A percentile compares a stretch with the other conserved stretches of the same genome.
Conservation (phyloP, 2,888 invertebrate genomes). For the Thyatira batis region DNA sequence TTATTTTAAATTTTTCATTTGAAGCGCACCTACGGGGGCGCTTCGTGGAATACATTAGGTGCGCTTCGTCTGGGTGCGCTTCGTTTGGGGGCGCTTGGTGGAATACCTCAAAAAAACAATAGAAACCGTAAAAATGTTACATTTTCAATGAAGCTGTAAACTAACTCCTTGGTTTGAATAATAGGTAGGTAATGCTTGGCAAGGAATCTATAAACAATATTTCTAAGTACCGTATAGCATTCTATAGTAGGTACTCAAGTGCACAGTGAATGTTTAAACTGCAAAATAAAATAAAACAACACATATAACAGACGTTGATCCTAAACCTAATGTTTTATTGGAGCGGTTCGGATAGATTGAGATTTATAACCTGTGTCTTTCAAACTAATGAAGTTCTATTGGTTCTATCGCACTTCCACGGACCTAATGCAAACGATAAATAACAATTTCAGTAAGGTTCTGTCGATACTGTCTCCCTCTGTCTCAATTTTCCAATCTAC, state of each 20-base stretch:
- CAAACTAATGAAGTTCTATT: conserved; percentile 57
- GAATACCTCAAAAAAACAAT: background rate
- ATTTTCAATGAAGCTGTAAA: background rate
- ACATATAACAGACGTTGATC: conserved; percentile 27
- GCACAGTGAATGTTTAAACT: conserved; percentile 9
- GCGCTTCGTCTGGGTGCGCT: no score
- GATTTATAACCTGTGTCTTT: conserved; percentile 51
- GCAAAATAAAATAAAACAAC: conserved; percentile 22
- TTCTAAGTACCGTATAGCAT: background rate
- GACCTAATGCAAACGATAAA: conserved; percentile 48
- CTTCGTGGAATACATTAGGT: no score
- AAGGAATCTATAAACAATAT: background rate
- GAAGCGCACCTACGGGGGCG: no score
- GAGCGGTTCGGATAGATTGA: conserved; percentile 47
- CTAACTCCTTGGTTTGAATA: background rate
- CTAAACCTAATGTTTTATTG: conserved; percentile 47
- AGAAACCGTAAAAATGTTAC: background rate
- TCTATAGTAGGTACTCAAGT: no score
- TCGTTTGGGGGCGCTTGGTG: no score
- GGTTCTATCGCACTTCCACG: conserved; percentile 46
- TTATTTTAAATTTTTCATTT: no score
- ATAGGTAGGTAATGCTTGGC: background rate
- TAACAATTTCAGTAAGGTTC: conserved; percentile 44
- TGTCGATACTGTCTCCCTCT: conserved; percentile 28
- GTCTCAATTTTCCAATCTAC: conserved; percentile 7